Base-by-base conservation (phyloP, 2,797 vertebrate species). In the Pachyuromys duprasi region DNA sequence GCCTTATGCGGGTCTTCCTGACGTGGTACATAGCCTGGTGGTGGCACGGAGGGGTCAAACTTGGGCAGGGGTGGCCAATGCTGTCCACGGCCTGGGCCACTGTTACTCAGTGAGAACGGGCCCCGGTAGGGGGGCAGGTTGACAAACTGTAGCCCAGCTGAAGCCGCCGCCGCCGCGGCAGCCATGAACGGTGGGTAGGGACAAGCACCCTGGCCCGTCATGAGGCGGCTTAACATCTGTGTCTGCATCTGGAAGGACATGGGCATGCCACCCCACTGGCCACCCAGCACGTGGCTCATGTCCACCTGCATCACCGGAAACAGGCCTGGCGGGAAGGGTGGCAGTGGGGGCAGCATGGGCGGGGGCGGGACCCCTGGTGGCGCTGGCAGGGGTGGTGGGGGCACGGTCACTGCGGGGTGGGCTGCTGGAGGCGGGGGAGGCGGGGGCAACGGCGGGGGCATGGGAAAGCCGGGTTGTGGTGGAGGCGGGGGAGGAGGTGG, bases 161-260 rank as follows among this genome's bases (percentile, higher is more conserved):
- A 95, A 49, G 97, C 97, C 0, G 97, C 96, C 0, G 97, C 97
- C 0, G 97, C 97, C 0, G 97, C 97, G 0, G 65, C 98, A 8
- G 98, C 98, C 98, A 99, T 98, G 97, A 99, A 99, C 36, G 99
- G 99, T 0, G 99, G 99, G 57, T 99, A 99, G 3, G 98, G 98
- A 95, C 99, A 99, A 0, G 99, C 98, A 28, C 99, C 99, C 92
- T 99, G 98, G 0, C 99, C 99, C 92, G 99, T 99, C 98, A 99
- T 99, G 98, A 99, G 99, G 90, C 99, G 99, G 98, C 99, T 99
- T 97, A 99, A 97, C 99, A 99, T 99, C 98, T 99, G 99, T 0
- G 99, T 99, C 98, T 99, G 99, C 99, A 99, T 99, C 98, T 99
- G 99, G 98, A 99, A 97, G 99, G 99, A 99, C 99, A 99, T 26